Evolutionary conservation across 2,113 vertebrate species (phyloP).

Genomic region (Monarcha castaneiventris): DNA sequence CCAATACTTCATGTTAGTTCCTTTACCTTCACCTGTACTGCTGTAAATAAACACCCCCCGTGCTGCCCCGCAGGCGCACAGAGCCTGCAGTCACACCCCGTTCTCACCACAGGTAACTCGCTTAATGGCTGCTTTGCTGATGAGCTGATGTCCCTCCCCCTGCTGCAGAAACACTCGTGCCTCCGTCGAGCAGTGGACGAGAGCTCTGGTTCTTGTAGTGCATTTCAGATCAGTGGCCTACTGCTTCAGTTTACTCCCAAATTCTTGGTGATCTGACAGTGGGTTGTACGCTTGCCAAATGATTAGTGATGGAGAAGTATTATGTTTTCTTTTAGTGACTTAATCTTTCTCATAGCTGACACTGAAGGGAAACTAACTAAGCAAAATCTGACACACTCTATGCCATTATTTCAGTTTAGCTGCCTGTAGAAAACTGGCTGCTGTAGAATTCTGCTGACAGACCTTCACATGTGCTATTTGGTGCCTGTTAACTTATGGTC

Average conservation of each 20-base stretch:
- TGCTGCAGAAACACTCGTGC: constrained; percentile 7
- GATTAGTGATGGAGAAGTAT: not conserved
- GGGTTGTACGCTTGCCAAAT: constrained; percentile 5
- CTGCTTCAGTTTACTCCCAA: constrained; percentile 8
- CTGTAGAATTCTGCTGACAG: constrained; percentile 24
- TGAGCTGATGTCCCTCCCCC: constrained; percentile 12
- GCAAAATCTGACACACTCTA: not conserved
- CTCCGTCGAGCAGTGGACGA: not conserved
- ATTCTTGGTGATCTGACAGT: not conserved
- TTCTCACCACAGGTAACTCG: not conserved
- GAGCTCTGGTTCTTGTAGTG: constrained; percentile 26
- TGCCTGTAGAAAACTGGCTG: not conserved
- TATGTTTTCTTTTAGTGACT: not conserved
- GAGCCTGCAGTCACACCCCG: not conserved
- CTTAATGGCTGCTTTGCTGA: constrained; percentile 53
- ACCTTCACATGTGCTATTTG: not conserved
- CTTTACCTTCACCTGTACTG: not conserved
- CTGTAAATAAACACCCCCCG: constrained; percentile 18
- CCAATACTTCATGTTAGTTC: not conserved
- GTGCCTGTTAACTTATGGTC: not conserved
- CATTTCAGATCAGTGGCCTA: not conserved
- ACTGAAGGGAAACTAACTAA: not conserved
- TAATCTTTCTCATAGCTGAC: not conserved
- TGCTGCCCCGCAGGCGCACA: not conserved
- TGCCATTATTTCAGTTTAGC: not conserved